A percentile compares a stretch with the other conserved stretches of the same genome.
phyloP scores from a whole-genome alignment of 1,140 invertebrate species.

The Brachionus rubens region DNA sequence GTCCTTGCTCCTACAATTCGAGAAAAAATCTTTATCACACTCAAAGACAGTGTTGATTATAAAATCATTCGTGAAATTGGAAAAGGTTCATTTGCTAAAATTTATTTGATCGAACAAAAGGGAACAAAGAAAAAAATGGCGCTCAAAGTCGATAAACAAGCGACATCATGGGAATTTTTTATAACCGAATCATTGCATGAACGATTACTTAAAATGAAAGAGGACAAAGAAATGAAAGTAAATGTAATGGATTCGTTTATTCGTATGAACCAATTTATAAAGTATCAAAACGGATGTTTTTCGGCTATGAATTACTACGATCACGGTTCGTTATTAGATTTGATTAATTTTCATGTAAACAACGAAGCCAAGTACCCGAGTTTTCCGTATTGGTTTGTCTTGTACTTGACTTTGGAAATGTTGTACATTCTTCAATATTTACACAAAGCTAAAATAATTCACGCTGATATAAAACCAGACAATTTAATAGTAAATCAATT shows the following conservation, averaged over 20 bases:
- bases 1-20: not conserved
- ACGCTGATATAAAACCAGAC: conserved; percentile 41
- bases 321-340: conserved; percentile 24
- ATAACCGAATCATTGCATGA: conserved; percentile 29
- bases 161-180: conserved; percentile 44
- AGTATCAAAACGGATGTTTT: conserved; percentile 39
- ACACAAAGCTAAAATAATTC: conserved; percentile 38
- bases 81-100: conserved; percentile 22
- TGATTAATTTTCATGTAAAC: conserved; percentile 37
- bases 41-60: conserved; percentile 11
- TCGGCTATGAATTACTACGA: conserved; percentile 24
- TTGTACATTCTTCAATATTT: conserved; percentile 31
- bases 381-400: conserved; percentile 42
- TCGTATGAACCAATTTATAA: conserved; percentile 44
- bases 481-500: conserved; percentile 26
- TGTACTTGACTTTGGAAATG: conserved; percentile 40
- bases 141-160: conserved; percentile 41
- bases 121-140: conserved; percentile 9
- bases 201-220: conserved; percentile 7
- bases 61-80: conserved; percentile 35
- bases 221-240: conserved; percentile 10
- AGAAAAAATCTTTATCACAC: not conserved
- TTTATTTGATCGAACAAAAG: conserved; percentile 32
- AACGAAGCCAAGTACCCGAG: not conserved
- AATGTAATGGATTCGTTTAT: conserved; percentile 43